Evolutionary conservation across 2,888 invertebrate species (phyloP).

Genomic region (Tubulanus polymorphus): DNA sequence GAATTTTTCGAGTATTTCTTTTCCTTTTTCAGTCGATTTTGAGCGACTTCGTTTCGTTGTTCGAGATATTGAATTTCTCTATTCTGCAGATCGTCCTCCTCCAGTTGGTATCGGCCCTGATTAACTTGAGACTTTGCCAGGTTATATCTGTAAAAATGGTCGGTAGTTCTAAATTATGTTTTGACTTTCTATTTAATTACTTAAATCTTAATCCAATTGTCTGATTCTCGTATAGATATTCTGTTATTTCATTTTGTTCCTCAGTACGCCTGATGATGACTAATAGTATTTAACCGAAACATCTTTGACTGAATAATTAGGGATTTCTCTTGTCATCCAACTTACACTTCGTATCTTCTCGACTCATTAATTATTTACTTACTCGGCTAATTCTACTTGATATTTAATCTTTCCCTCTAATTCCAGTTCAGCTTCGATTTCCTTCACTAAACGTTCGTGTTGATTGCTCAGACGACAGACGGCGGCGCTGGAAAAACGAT

Average conservation of each 20-base stretch:
- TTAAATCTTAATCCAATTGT: neutral
- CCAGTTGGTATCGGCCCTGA: slow-evolving; percentile 42
- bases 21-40: slow-evolving; percentile 37
- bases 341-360: too few relatives aligned
- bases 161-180: neutral
- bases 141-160: slow-evolving; percentile 36
- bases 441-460: slow-evolving; percentile 37
- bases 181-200: neutral
- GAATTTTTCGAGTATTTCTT: slow-evolving; percentile 32
- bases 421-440: slow-evolving; percentile 40
- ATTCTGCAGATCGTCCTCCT: slow-evolving; percentile 42
- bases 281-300: too few relatives aligned
- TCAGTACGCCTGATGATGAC: too few relatives aligned
- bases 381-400: slow-evolving; percentile 42
- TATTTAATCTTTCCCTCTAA: slow-evolving; percentile 33
- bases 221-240: too few relatives aligned
- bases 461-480: slow-evolving; percentile 35
- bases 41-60: slow-evolving; percentile 39
- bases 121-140: slow-evolving; percentile 45
- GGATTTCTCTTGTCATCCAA: neutral
- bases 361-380: too few relatives aligned
- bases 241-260: too few relatives aligned
- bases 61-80: slow-evolving; percentile 35
- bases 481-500: slow-evolving; percentile 45
- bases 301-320: neutral